Evolutionary conservation across 2,888 invertebrate genomes (phyloP), one percentile per base, ranked within the genome.

Genomic region (Lepidochrysops patricia): DNA sequence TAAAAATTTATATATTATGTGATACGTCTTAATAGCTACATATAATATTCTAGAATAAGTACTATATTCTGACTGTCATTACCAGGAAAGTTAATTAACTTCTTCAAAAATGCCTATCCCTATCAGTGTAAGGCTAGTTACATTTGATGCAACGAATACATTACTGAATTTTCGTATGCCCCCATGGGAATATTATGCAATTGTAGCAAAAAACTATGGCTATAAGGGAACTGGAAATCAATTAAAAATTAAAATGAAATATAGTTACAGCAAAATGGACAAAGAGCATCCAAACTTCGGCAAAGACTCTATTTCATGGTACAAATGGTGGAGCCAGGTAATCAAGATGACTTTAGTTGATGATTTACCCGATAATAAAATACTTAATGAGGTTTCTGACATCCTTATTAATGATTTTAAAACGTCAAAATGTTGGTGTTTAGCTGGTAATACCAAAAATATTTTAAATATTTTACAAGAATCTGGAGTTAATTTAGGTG

Each of bases 131-230:
- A 90, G 91, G 64, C 76, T 96, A 69, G 91, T 97, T 58, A 97
- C 97, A 9, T 96, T 97, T 77, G 97, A 97, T 81, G 94, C 95
- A 59, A 97, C 96, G 12, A 95, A 96, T 68, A 98, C 97, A 0
- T 80, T 97, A 49, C 79, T 97, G 34, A 91, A 92, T 70, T 94
- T 96, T 71, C 90, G 91, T 57, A 82, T 90, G 9, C 88, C 92
- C 57, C 93, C 94, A n/a, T 94, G 94, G 68, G 90, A 93, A 66
- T 93, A 94, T 74, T 97, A 97, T 78, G 90, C 92, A 6, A 88
- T 91, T 64, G 90, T 94, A 60, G 96, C 94, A 3, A 86, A 89
- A 4, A 85, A 92, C 60, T 91, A 94, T 75, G 97, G 96, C 0
- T 89, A 94, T 32, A 73, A 82, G 49, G 91, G 92, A 57, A 91